phyloP scores from a whole-genome alignment of 2,113 vertebrate genomes.

The Okapia johnstoni region DNA sequence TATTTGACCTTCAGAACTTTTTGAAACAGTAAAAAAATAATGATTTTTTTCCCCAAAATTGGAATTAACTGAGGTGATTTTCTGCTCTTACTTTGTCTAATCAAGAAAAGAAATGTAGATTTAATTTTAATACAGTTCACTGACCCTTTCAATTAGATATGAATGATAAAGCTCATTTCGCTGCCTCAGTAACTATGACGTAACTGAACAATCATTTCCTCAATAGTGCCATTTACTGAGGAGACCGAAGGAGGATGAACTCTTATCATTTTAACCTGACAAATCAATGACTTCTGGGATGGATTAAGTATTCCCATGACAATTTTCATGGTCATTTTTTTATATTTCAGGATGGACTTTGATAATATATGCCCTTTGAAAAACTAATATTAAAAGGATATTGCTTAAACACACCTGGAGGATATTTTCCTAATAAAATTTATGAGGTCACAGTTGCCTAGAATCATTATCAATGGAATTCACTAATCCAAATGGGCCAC shows the following conservation, averaged over 20 bases:
- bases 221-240: constrained; percentile 61
- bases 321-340: constrained; percentile 59
- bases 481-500: background rate
- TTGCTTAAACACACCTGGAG: background rate
- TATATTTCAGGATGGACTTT: constrained; percentile 61
- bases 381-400: background rate
- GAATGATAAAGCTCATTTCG: constrained; percentile 70
- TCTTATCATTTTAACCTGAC: constrained; percentile 69
- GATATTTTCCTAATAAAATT: background rate
- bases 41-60: background rate
- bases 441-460: background rate
- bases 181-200: constrained; percentile 67
- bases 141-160: constrained; percentile 51
- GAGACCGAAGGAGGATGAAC: constrained; percentile 69
- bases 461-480: background rate
- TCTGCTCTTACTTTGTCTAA: constrained; percentile 44
- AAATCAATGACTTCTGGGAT: constrained; percentile 66
- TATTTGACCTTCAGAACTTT: constrained; percentile 60
- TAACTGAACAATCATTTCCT: constrained; percentile 68
- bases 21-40: constrained; percentile 19
- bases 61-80: constrained; percentile 41
- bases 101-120: constrained; percentile 65
- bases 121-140: constrained; percentile 73
- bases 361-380: constrained; percentile 20
- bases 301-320: constrained; percentile 60